Evolutionary conservation across 2,888 invertebrate genomes (phyloP).

Genomic region (Oasisia sp.): DNA sequence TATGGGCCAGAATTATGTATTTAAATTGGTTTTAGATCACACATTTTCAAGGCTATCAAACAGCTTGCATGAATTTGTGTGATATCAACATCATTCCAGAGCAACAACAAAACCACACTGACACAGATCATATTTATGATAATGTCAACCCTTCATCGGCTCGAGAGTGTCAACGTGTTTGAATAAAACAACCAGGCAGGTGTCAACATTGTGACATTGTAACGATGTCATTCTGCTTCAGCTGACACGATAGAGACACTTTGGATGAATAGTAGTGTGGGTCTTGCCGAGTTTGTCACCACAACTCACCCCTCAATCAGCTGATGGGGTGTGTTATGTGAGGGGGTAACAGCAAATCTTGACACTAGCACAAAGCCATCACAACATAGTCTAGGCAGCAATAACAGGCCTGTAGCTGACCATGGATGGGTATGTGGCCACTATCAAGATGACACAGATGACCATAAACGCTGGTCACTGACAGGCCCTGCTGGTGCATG

Average conservation of each 20-base stretch:
- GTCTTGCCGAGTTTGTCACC: background rate
- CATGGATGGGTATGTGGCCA: background rate
- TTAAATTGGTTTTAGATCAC: background rate
- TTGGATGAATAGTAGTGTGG: background rate
- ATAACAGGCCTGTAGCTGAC: background rate
- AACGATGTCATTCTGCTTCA: background rate
- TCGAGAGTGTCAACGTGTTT: background rate
- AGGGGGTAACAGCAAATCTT: background rate
- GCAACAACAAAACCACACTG: background rate
- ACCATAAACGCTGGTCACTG: background rate
- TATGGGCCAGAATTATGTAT: background rate
- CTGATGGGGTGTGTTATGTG: background rate
- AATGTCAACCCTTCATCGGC: background rate
- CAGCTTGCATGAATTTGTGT: background rate
- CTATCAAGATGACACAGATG: slow-evolving; percentile 8
- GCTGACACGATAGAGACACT: background rate
- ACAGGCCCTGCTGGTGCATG: background rate
- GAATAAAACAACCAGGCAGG: background rate
- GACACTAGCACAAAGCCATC: background rate
- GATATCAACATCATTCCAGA: background rate
- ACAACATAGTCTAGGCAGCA: background rate
- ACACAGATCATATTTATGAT: background rate
- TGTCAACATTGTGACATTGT: background rate
- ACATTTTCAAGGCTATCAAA: background rate
- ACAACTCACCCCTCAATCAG: background rate